Evolutionary conservation across 1,140 invertebrate species (phyloP).

Genomic region (Cylas formicarius): DNA sequence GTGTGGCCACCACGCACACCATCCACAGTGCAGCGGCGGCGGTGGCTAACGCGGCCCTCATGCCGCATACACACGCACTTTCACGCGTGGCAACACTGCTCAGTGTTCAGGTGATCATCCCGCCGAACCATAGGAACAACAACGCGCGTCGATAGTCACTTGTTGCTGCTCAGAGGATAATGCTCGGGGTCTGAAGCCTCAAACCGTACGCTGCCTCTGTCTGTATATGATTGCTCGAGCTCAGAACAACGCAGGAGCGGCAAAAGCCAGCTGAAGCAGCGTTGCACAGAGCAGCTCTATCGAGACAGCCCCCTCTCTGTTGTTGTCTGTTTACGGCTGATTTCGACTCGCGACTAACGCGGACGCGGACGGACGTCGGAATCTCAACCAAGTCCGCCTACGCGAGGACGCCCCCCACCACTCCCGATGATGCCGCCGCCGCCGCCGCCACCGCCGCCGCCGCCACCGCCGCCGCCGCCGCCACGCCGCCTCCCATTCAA

Average conservation of each 20-base stretch:
- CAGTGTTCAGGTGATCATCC: constrained; percentile 36
- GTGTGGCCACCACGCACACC: constrained; percentile 38
- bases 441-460: constrained; percentile 23
- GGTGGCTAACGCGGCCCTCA: constrained; percentile 38
- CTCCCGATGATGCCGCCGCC: constrained; percentile 19
- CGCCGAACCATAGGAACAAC: constrained; percentile 26
- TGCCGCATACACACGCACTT: constrained; percentile 33
- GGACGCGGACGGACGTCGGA: constrained; percentile 29
- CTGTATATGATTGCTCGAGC: neutral
- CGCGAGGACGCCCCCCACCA: constrained; percentile 27
- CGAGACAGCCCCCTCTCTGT: constrained; percentile 6
- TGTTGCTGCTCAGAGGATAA: constrained; percentile 26
- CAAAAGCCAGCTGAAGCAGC: neutral
- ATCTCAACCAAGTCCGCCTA: constrained; percentile 35
- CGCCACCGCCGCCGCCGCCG: constrained; percentile 22
- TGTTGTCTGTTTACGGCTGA: constrained; percentile 24
- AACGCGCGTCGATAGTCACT: constrained; percentile 28
- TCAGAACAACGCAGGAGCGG: neutral
- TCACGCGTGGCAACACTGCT: constrained; percentile 13
- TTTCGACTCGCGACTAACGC: constrained; percentile 35
- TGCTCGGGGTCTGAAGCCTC: neutral
- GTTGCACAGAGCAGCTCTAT: too few species aligned
- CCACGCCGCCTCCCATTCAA: constrained; percentile 27
- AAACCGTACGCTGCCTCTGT: neutral
- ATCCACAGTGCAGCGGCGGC: constrained; percentile 34